A percentile compares a stretch with the other conserved stretches of the same genome.
Evolutionary conservation across 2,113 vertebrate species (phyloP).

Genomic region (Asarcornis scutulata): DNA sequence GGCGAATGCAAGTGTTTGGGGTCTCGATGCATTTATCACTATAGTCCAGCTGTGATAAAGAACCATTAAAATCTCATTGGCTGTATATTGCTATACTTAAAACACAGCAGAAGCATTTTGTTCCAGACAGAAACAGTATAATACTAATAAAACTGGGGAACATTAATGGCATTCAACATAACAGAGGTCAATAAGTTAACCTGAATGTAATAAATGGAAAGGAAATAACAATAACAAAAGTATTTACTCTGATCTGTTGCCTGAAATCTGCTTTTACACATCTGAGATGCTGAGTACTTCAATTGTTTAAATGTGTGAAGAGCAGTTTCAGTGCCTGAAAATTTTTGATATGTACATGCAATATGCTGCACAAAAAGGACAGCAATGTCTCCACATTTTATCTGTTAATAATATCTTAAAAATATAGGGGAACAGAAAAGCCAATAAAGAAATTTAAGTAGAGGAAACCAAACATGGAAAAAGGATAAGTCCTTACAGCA

Average conservation of each 20-base stretch:
- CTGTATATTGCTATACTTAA: slow-evolving; percentile 9
- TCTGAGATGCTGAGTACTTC: neutral
- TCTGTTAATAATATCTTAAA: neutral
- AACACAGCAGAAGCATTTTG: slow-evolving; percentile 53
- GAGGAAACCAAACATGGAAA: neutral
- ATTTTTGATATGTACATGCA: neutral
- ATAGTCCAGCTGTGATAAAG: slow-evolving; percentile 47
- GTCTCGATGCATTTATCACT: slow-evolving; percentile 39
- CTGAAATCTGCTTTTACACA: neutral
- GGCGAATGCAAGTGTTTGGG: neutral
- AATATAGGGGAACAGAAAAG: neutral
- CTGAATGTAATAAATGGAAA: neutral
- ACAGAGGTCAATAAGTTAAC: neutral
- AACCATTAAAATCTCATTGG: slow-evolving; percentile 65
- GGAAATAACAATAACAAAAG: neutral
- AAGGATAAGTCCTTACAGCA: neutral
- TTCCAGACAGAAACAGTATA: neutral
- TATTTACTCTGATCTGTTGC: neutral
- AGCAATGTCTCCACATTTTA: neutral
- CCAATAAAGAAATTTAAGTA: neutral
- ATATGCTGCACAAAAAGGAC: neutral
- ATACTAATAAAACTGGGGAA: neutral
- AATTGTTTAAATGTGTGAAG: neutral
- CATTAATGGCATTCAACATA: neutral
- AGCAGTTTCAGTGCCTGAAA: neutral